These are phyloP conservation scores for Tinea semifulvella DNA, from an alignment of 2,888 invertebrate genomes.

Conservation along the genomic window DNA sequence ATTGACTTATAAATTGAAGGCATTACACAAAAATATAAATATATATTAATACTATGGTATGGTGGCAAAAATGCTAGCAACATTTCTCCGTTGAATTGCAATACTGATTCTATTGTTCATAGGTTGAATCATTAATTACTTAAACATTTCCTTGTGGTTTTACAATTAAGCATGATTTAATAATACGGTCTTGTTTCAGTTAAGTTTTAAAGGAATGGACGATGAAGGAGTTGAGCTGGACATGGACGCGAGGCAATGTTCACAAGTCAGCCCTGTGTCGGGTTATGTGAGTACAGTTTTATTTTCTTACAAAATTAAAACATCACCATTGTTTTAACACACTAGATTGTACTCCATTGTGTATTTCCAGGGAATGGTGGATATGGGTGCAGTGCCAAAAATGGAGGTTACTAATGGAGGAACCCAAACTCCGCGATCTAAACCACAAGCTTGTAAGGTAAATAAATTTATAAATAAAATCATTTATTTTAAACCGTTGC, in stretches of 20 bases:
- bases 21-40: too few relatives aligned
- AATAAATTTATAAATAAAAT: too few relatives aligned
- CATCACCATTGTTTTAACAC: not conserved
- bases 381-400: slow-evolving; percentile 61
- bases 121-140: too few relatives aligned
- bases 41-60: too few relatives aligned
- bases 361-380: slow-evolving; percentile 58
- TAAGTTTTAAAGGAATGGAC: slow-evolving; percentile 62
- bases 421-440: slow-evolving; percentile 58
- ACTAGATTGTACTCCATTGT: not conserved
- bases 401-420: slow-evolving; percentile 53
- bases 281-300: slow-evolving; percentile 1
- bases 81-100: too few relatives aligned
- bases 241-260: slow-evolving; percentile 58
- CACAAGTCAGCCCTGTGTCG: slow-evolving; percentile 37
- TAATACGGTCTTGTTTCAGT: slow-evolving; percentile 36
- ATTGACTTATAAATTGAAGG: too few relatives aligned
- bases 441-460: slow-evolving; percentile 78
- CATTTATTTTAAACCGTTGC: too few relatives aligned
- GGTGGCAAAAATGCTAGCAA: too few relatives aligned
- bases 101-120: too few relatives aligned
- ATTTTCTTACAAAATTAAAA: not conserved
- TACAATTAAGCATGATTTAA: too few relatives aligned
- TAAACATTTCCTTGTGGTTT: too few relatives aligned
- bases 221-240: slow-evolving; percentile 62